A percentile compares a stretch with the other conserved stretches of the same genome.
These are phyloP conservation scores for Phalanger gymnotis DNA, from an alignment of 2,797 vertebrate genomes.

Conservation along the genomic window DNA sequence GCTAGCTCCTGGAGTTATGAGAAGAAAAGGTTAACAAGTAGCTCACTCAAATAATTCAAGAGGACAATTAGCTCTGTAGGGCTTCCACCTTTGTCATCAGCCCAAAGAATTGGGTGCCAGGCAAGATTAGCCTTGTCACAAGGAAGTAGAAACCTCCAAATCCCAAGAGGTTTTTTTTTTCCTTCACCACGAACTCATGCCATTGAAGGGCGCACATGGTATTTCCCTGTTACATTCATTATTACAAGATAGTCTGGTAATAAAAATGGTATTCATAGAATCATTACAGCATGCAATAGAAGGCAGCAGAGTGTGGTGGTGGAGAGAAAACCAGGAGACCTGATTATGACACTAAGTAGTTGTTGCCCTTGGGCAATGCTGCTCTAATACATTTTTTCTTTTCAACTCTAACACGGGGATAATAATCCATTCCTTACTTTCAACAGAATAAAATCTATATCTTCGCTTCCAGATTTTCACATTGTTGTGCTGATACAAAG, in stretches of 20 bases:
- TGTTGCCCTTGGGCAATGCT: not conserved
- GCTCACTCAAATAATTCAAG: not conserved
- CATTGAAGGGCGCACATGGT: not conserved
- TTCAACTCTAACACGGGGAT: not conserved
- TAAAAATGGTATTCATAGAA: not conserved
- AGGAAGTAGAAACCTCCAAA: slow-evolving; percentile 42
- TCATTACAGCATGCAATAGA: not conserved
- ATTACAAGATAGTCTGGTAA: not conserved
- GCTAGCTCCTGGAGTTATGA: slow-evolving; percentile 6
- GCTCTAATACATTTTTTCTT: not conserved
- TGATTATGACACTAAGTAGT: not conserved
- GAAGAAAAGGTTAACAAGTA: slow-evolving; percentile 40
- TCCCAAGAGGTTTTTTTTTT: not conserved
- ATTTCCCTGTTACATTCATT: slow-evolving; percentile 21
- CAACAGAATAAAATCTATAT: not conserved
- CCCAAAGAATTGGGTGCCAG: not conserved
- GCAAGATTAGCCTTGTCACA: not conserved
- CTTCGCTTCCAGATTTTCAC: not conserved
- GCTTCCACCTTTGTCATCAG: not conserved
- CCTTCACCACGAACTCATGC: slow-evolving; percentile 27
- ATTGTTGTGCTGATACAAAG: not conserved
- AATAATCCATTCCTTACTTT: not conserved
- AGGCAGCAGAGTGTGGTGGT: slow-evolving; percentile 10
- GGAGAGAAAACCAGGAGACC: not conserved
- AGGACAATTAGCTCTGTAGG: not conserved